Evolutionary conservation across 37 sponge, comb jelly and placozoan genomes (phyloP), one percentile per base, ranked within the genome.

Genomic region (Aplysina aerophoba): DNA sequence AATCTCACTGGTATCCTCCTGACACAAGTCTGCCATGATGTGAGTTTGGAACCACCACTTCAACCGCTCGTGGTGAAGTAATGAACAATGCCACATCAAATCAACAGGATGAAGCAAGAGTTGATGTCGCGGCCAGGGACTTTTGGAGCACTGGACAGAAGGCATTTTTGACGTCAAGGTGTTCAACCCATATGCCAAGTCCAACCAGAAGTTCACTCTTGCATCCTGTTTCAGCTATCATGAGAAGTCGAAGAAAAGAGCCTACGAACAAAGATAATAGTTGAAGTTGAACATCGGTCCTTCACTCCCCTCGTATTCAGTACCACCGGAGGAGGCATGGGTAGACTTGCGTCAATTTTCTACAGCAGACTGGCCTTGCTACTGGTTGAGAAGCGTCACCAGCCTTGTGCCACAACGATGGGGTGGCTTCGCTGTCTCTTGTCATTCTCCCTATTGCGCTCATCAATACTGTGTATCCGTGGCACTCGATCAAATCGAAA

Each of bases 121-220:
- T 37, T 4, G 74, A 73, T 30, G 37, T 73, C 12, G 74, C 74
- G 4, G 74, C 40, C 35, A 73, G 74, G 30, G 41, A 73, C 40
- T 73, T 73, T 40, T 73, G 74, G 74, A 11, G 74, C 30, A 73
- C 8, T 31, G 74, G 74, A 73, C 74, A 73, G 20, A 73, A 73
- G 74, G 74, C 74, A 73, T 73, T 73, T 38, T 73, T 30, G 74
- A 73, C 37, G 39, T 73, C 35, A 73, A 73, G 74, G 74, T 73
- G 31, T 73, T 73, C 30, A 73, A 73, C 74, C 69, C 74, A 11
- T 37, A 73, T 40, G 74, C 74, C 74, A 73, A 73, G 74, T 73
- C 74, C 74, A 73, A 73, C 74, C 74, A 73, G 74, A 73, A 73
- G 74, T 73, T 73, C 13, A 11, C 74, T 34, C 40, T 73, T 21